These are phyloP conservation scores for Gorsachius magnificus DNA, from an alignment of 2,797 vertebrate genomes.

Conservation along the genomic window DNA sequence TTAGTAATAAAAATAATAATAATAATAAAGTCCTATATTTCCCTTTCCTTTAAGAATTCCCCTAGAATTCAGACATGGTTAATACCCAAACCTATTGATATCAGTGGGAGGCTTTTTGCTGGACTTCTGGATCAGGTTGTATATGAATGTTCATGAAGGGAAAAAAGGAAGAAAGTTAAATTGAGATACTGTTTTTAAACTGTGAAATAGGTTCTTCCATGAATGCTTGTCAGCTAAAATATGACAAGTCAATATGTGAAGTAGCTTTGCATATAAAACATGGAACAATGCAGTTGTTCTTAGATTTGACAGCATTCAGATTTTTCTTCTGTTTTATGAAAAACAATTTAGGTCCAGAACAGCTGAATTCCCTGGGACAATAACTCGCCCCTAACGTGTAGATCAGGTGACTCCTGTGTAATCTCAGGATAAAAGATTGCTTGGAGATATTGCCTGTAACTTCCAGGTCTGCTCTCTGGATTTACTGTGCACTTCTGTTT, in stretches of 20 bases:
- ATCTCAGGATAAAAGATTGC: neutral
- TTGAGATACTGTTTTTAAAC: neutral
- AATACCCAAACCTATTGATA: neutral
- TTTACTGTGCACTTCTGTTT: neutral
- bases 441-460: neutral
- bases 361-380: neutral
- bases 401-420: rapidly evolving
- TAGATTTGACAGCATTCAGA: neutral
- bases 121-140: neutral
- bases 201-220: neutral
- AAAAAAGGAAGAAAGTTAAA: neutral
- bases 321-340: neutral
- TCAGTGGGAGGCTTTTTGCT: neutral
- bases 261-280: neutral
- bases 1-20: neutral
- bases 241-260: neutral
- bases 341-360: neutral
- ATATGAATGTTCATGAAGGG: neutral
- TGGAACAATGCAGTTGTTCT: neutral
- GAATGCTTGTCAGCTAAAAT: neutral
- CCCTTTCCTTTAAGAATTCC: neutral
- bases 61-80: neutral
- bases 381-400: neutral
- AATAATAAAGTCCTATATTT: neutral
- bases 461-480: neutral